Evolutionary conservation across 2,797 vertebrate species (phyloP).

Genomic region (Falco naumanni): DNA sequence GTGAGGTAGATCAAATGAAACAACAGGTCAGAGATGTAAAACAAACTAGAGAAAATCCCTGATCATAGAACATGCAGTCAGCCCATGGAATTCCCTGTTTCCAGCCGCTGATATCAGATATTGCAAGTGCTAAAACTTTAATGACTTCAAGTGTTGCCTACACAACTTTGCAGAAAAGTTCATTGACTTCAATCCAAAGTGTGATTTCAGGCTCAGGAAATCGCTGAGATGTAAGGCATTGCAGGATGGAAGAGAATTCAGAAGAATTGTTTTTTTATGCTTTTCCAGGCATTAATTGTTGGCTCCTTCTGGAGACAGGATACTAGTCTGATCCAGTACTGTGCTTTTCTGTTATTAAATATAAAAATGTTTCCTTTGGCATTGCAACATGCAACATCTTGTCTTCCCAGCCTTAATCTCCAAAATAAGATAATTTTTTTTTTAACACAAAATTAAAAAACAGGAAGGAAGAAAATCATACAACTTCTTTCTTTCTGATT

Average conservation of each 20-base stretch:
- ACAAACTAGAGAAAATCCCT: not conserved
- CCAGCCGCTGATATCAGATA: not conserved
- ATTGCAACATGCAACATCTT: not conserved
- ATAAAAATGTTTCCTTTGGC: not conserved
- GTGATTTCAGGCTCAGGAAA: not conserved
- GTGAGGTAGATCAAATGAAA: not conserved
- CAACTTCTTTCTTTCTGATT: not conserved
- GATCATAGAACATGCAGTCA: not conserved
- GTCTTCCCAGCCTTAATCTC: not conserved
- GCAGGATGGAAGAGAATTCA: not conserved
- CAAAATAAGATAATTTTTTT: not conserved
- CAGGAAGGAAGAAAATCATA: not conserved
- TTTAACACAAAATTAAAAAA: not conserved
- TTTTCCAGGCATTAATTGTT: not conserved
- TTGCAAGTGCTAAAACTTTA: not conserved
- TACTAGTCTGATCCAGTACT: not conserved
- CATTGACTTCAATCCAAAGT: not conserved
- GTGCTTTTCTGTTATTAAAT: not conserved
- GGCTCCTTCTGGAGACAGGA: not conserved
- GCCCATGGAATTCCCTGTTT: not conserved
- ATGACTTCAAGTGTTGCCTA: not conserved
- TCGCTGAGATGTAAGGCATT: not conserved
- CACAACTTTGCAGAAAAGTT: not conserved
- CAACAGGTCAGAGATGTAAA: not conserved
- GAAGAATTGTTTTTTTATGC: not conserved